Conservation (phyloP, 2,888 invertebrate species). For the Polia nebulosa region DNA sequence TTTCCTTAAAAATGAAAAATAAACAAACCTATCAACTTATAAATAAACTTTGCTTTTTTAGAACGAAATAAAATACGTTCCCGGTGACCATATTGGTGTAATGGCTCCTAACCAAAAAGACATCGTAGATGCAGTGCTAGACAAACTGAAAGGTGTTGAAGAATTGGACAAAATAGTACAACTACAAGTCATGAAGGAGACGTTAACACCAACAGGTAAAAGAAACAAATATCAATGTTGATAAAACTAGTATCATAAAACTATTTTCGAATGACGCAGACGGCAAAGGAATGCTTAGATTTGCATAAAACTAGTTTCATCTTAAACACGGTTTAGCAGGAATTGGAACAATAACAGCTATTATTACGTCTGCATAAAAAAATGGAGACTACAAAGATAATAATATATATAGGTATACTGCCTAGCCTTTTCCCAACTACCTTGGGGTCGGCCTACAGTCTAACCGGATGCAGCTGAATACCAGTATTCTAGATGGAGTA, state of each 20-base stretch:
- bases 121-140: constrained; percentile 95
- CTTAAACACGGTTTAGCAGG: not conserved
- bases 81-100: constrained; percentile 98
- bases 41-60: constrained; percentile 67
- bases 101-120: constrained; percentile 95
- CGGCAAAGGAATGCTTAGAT: constrained; percentile 20
- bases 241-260: constrained; percentile 40
- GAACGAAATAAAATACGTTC: constrained; percentile 93
- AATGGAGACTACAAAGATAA: not conserved
- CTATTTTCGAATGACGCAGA: constrained; percentile 18
- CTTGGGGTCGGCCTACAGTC: no score
- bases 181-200: constrained; percentile 95
- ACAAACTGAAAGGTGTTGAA: constrained; percentile 92
- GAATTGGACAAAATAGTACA: constrained; percentile 93
- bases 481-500: no score
- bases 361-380: not conserved
- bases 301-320: constrained; percentile 24
- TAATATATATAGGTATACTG: no score
- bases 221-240: constrained; percentile 34
- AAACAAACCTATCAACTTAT: not conserved
- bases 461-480: no score
- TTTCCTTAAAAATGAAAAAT: not conserved
- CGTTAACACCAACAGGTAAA: constrained; percentile 95
- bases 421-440: no score
- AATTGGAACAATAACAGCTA: not conserved